Base-by-base conservation (phyloP, 2,113 vertebrate genomes). In the Apodemus speciosus region DNA sequence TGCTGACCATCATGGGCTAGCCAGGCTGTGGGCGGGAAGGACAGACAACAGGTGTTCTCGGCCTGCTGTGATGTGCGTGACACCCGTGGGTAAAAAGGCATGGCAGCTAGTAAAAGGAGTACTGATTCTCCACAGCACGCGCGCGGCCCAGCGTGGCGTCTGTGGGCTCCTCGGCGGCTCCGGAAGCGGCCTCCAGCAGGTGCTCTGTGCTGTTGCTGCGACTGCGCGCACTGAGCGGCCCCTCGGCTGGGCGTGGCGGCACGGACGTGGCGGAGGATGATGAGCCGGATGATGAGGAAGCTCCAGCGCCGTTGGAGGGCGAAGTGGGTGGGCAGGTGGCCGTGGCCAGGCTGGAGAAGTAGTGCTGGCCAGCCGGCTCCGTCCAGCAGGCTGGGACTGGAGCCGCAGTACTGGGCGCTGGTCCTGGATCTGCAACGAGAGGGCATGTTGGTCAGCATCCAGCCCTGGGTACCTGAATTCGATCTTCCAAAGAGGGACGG, bases 91-190 rank as follows among this genome's bases (percentile, higher is more conserved):
- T 9, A 40, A 43, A n/a, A 3, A n/a, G 69, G 80, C 53, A 32
- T 9, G 53, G 58, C 46, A 99, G 98, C 23, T 99, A 99, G 98
- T 99, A 99, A 98, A 99, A 99, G 94, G 99, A 99, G 96, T 99
- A 99, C 46, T 99, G 99, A 98, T 99, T 99, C 97, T 99, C 99
- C 40, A 99, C 99, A 0, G 99, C 99, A 64, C 99, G 98, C 92
- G 99, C 98, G 94, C 98, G 98, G 93, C 96, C 97, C 0, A 88
- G 35, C 10, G 58, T 62, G 6, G 85, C 49, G 40, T 99, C 99
- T 0, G 99, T 98, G 94, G 99, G 98, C 97, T 99, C 99, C 51
- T 99, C 99, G 0, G 98, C 92, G 0, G 97, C 69, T 3, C 97
- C 66, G 3, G 98, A 85, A 0, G 98, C 95, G 18, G 98, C 98